Percentiles rank a stretch among this genome's conserved stretches.
These are phyloP conservation scores for Cephus pulcher DNA, from an alignment of 2,888 invertebrate genomes.

Conservation along the genomic window DNA sequence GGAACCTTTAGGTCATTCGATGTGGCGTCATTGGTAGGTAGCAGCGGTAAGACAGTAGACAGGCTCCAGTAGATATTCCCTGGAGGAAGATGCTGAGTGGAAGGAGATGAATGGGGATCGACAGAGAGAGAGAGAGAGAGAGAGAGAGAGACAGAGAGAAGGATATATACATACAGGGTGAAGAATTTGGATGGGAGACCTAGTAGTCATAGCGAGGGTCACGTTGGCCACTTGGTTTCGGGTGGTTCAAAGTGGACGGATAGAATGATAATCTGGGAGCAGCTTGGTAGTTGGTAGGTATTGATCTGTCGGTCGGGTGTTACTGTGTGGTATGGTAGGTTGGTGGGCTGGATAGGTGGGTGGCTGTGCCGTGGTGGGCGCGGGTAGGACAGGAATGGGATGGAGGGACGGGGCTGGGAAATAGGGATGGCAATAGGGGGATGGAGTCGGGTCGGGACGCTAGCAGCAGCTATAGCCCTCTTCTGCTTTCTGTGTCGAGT, in stretches of 20 bases:
- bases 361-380: slow-evolving; percentile 31
- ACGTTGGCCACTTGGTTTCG: slow-evolving; percentile 40
- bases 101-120: neutral
- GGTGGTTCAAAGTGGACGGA: slow-evolving; percentile 54
- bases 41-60: neutral
- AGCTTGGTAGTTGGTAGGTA: slow-evolving; percentile 61
- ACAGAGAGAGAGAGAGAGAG: too few relatives aligned
- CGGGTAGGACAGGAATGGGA: slow-evolving; percentile 32
- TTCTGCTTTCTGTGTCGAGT: slow-evolving; percentile 16
- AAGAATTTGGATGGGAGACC: neutral
- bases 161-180: neutral
- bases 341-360: slow-evolving; percentile 52
- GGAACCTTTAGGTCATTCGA: neutral
- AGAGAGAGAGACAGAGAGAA: neutral
- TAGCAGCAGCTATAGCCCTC: slow-evolving; percentile 33
- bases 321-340: slow-evolving; percentile 59
- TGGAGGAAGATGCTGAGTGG: neutral
- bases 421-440: slow-evolving; percentile 19
- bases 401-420: slow-evolving; percentile 31
- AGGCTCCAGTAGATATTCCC: neutral
- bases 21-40: neutral
- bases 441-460: slow-evolving; percentile 41
- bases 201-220: neutral
- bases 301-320: slow-evolving; percentile 62
- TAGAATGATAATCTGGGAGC: slow-evolving; percentile 61